phyloP scores from a whole-genome alignment of 2,113 vertebrate genomes.

The Chamaea fasciata region DNA sequence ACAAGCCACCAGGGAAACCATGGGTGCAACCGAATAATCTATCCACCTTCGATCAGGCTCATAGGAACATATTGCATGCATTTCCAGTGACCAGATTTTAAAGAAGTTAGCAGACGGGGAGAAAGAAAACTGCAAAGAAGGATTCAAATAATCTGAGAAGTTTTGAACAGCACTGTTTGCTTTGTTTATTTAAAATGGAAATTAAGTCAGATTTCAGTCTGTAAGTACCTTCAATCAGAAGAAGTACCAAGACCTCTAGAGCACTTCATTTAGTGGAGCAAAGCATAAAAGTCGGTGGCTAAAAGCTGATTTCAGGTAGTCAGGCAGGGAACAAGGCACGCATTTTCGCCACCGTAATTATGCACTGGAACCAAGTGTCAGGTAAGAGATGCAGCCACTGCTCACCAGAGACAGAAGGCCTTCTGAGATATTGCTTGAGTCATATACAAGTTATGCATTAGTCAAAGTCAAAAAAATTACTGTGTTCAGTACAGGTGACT shows the following conservation, averaged over 20 bases:
- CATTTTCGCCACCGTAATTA: neutral
- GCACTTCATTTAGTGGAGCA: neutral
- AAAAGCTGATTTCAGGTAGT: neutral
- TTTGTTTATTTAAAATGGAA: neutral
- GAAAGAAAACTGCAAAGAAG: neutral
- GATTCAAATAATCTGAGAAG: neutral
- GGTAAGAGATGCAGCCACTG: neutral
- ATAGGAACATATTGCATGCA: rapidly evolving
- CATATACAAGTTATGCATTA: neutral
- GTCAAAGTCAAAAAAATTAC: neutral
- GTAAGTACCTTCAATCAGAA: neutral
- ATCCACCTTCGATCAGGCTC: neutral
- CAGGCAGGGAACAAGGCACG: neutral
- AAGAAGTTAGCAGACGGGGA: neutral
- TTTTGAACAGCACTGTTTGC: neutral
- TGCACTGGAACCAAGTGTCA: neutral
- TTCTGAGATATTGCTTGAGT: neutral
- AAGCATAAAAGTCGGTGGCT: neutral
- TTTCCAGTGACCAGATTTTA: neutral
- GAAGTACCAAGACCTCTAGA: neutral
- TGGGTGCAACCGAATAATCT: neutral
- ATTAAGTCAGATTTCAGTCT: neutral
- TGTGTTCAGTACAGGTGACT: neutral
- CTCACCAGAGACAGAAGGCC: neutral
- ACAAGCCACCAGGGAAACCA: neutral